Percentiles rank a stretch among this genome's conserved stretches.
phyloP scores from a whole-genome alignment of 1,140 invertebrate genomes.

The Neodiprion lecontei region DNA sequence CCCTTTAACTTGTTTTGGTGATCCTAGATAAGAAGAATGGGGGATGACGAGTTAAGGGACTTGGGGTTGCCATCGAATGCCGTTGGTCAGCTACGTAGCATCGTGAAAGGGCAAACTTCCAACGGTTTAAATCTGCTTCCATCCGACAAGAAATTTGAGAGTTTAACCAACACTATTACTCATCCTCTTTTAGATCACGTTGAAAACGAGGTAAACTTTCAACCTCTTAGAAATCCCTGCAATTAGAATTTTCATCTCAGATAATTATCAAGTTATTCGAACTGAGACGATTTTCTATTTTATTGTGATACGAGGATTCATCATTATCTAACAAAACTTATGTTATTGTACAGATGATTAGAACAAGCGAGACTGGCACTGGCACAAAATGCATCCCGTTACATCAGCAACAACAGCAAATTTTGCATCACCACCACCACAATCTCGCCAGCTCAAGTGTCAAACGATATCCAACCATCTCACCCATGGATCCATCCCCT shows the following conservation, averaged over 20 bases:
- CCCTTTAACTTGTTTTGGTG: neutral
- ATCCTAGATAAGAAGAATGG: slow-evolving; percentile 65
- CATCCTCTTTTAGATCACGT: slow-evolving; percentile 42
- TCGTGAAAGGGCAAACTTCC: slow-evolving; percentile 64
- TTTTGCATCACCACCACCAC: slow-evolving; percentile 50
- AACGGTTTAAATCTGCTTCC: slow-evolving; percentile 58
- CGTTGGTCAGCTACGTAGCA: slow-evolving; percentile 64
- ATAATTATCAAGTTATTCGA: slow-evolving; percentile 21
- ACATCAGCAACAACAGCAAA: slow-evolving; percentile 42
- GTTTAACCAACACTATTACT: slow-evolving; percentile 37
- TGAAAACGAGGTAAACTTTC: slow-evolving; percentile 49
- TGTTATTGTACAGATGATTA: slow-evolving; percentile 34
- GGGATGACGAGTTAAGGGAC: slow-evolving; percentile 63
- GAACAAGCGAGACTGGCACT: slow-evolving; percentile 17
- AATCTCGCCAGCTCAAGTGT: slow-evolving; percentile 49
- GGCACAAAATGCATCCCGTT: neutral
- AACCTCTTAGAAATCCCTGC: no score
- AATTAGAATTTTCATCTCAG: no score
- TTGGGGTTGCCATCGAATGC: slow-evolving; percentile 60
- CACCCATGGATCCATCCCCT: slow-evolving; percentile 44
- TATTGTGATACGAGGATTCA: no score
- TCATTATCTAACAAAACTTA: neutral
- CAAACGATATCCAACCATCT: slow-evolving; percentile 54
- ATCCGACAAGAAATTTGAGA: slow-evolving; percentile 51
- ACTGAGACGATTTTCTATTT: no score